These are phyloP conservation scores for Vesta saturnalis DNA, from an alignment of 2,888 invertebrate species.

Conservation along the genomic window DNA sequence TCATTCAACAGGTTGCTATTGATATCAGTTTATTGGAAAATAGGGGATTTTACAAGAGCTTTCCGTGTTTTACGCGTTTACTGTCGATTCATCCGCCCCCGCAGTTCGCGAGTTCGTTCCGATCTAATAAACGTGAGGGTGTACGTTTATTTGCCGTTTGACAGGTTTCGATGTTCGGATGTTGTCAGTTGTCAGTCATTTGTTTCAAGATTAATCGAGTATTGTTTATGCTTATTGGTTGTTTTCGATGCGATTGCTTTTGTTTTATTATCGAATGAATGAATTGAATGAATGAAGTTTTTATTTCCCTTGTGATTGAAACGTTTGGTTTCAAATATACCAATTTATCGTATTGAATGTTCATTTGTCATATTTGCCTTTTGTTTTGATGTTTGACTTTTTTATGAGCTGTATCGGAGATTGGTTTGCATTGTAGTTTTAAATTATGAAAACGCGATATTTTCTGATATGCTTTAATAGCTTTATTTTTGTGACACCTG, in stretches of 20 bases:
- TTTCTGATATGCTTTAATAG: too few relatives aligned
- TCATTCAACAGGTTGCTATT: constrained; percentile 63
- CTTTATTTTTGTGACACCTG: too few relatives aligned
- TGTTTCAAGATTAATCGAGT: constrained; percentile 51
- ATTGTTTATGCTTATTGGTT: constrained; percentile 52
- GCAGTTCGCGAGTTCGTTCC: constrained; percentile 40
- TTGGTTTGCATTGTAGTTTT: background rate
- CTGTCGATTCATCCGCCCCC: constrained; percentile 49
- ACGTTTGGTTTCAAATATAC: too few relatives aligned
- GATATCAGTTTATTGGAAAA: constrained; percentile 65
- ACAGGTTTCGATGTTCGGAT: constrained; percentile 37
- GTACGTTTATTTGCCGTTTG: constrained; percentile 38
- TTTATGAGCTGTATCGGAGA: background rate
- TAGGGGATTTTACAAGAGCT: constrained; percentile 61
- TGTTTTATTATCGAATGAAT: constrained; percentile 41
- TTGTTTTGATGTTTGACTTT: background rate
- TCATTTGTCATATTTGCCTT: constrained; percentile 19
- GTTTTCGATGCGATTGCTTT: constrained; percentile 47
- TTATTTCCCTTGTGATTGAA: constrained; percentile 28
- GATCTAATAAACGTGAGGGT: constrained; percentile 37
- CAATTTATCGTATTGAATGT: constrained; percentile 15
- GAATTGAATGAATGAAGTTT: constrained; percentile 48
- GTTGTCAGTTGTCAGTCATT: constrained; percentile 54
- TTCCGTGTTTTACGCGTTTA: constrained; percentile 57
- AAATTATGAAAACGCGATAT: too few relatives aligned